These are phyloP conservation scores for Brachionus asplanchnoidis DNA, from an alignment of 1,140 invertebrate species.

Conservation along the genomic window DNA sequence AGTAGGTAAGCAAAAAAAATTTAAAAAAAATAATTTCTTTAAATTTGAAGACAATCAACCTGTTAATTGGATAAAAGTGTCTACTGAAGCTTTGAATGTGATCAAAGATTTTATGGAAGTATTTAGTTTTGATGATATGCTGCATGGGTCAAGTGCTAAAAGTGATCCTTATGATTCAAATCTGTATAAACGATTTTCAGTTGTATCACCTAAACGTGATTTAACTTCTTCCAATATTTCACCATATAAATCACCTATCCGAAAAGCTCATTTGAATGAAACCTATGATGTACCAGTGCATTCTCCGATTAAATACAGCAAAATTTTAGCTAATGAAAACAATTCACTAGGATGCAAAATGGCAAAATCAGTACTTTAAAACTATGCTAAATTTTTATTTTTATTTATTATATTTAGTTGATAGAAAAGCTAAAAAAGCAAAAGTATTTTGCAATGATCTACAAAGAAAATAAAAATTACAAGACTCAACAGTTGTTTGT, in stretches of 20 bases:
- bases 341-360: background rate
- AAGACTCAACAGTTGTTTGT: constrained; percentile 14
- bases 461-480: constrained; percentile 18
- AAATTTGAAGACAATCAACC: constrained; percentile 10
- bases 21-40: background rate
- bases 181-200: background rate
- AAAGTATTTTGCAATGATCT: constrained; percentile 22
- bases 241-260: background rate
- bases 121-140: constrained; percentile 2
- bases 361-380: background rate
- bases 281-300: background rate
- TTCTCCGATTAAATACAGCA: background rate
- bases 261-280: background rate
- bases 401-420: background rate
- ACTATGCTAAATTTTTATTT: background rate
- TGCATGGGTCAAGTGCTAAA: background rate
- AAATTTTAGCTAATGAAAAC: background rate
- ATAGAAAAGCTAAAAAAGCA: constrained; percentile 7
- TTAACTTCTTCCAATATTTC: background rate
- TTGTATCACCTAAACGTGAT: background rate
- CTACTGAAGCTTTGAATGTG: constrained; percentile 29
- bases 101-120: constrained; percentile 21
- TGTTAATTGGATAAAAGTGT: constrained; percentile 31
- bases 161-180: background rate
- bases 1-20: background rate